Percentiles rank a stretch among this genome's conserved stretches.
phyloP scores from a whole-genome alignment of 2,113 vertebrate genomes.

The Polyodon spathula region DNA sequence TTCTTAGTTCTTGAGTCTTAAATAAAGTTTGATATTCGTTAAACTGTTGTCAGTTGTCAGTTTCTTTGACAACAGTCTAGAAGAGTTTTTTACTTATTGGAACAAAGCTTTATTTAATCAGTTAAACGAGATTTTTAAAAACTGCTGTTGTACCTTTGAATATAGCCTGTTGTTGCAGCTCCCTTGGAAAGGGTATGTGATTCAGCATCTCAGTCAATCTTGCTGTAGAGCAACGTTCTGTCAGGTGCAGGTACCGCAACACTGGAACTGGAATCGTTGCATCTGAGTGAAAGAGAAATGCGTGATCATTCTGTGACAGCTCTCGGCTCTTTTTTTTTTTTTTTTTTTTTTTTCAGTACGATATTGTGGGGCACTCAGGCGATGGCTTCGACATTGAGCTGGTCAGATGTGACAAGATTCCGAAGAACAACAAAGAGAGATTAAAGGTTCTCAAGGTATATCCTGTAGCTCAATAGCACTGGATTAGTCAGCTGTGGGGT shows the following conservation, averaged over 20 bases:
- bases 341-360: slow-evolving; percentile 66
- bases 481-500: no score
- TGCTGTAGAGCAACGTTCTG: no score
- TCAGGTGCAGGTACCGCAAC: no score
- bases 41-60: no score
- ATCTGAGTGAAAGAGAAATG: slow-evolving; percentile 2
- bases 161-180: no score
- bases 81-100: no score
- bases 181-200: neutral
- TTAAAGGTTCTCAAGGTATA: slow-evolving; percentile 86
- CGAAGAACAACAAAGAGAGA: slow-evolving; percentile 87
- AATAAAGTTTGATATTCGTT: no score
- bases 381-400: slow-evolving; percentile 76
- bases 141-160: no score
- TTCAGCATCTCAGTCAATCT: neutral
- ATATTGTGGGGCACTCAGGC: slow-evolving; percentile 85
- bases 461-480: neutral
- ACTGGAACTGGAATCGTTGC: neutral
- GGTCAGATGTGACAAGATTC: slow-evolving; percentile 66
- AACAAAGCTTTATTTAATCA: no score
- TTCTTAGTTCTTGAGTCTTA: no score
- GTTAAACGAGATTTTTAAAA: no score
- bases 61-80: no score
- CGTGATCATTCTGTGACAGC: slow-evolving; percentile 7
- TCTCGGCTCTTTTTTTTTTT: slow-evolving; percentile 24